Base-by-base conservation (phyloP, 2,113 vertebrate species). In the Pyxicephalus adspersus region DNA sequence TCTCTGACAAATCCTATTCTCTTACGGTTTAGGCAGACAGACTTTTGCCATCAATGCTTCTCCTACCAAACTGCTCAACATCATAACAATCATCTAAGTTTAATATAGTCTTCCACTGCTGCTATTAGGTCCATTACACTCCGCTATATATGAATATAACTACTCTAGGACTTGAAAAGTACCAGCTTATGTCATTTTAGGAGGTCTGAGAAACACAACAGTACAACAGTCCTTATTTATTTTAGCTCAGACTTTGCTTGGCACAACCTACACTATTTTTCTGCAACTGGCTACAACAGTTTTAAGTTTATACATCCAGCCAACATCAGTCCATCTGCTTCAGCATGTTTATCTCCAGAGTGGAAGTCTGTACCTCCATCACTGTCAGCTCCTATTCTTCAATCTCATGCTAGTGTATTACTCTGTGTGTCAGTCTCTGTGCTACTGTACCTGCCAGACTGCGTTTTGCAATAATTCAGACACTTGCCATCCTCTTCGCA, bases 371-470 rank as follows among this genome's bases (percentile, higher is more conserved):
- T 80, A 63, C 66, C 68, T 73, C 26, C 45, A 81, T 64, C 67
- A 73, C 29, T 81, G 78, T 81, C 78, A 73, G 22, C n/a, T 64
- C n/a, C 2, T 38, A 64, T 81, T 20, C 50, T 31, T 72, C 68
- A 72, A 63, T 63, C 57, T 73, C 20, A 8, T 64, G 61, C 8
- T 64, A 29, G 54, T 63, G 23, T 71, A 61, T 61, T 80, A 71
- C 68, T 63, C 34, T 60, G 61, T 61, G 31, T 63, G 78, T 72
- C 78, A 72, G 78, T 64, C 34, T 73, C 23, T 51, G 22, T 80
- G 38, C 52, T 71, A 51, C 78, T 81, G 60, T 73, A 81, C 26
- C 68, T 81, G 78, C 45, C 67, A 81, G 38, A 64, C 61, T 64
- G 45, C 52, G 28, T 64, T 65, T 16, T 65, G 80, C 70, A 57